Conservation (phyloP, 2,113 vertebrate genomes). For the Vombatus ursinus region DNA sequence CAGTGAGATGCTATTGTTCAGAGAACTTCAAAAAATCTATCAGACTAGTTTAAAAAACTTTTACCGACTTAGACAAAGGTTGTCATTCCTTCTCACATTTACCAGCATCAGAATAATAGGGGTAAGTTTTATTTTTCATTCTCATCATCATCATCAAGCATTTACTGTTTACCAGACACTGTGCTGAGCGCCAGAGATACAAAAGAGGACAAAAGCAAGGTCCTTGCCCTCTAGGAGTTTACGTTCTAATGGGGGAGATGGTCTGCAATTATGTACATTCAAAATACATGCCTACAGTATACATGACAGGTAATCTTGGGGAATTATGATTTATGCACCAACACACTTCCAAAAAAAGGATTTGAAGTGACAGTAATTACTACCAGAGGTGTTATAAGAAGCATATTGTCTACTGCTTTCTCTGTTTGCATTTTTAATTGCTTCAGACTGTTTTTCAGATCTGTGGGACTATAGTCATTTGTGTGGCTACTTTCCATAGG, state of each 20-base stretch:
- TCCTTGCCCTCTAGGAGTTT: background rate
- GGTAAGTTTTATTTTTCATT: background rate
- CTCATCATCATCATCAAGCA: background rate
- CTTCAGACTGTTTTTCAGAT: background rate
- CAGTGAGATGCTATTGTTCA: background rate
- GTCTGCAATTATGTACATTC: background rate
- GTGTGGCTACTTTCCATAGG: background rate
- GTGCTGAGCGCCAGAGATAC: background rate
- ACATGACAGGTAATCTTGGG: background rate
- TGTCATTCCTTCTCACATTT: background rate
- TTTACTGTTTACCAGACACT: background rate
- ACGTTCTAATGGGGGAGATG: background rate
- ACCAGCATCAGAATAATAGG: background rate
- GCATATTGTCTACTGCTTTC: background rate
- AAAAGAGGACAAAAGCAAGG: background rate
- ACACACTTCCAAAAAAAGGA: background rate
- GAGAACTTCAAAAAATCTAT: background rate
- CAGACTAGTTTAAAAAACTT: rapidly evolving
- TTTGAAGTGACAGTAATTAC: background rate
- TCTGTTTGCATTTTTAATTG: background rate
- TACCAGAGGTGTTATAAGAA: rapidly evolving
- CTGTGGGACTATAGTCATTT: background rate
- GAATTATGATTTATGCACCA: background rate
- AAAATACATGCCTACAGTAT: background rate
- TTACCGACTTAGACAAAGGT: background rate